Conservation (phyloP, 2,113 vertebrate species). For the Alligator sinensis region DNA sequence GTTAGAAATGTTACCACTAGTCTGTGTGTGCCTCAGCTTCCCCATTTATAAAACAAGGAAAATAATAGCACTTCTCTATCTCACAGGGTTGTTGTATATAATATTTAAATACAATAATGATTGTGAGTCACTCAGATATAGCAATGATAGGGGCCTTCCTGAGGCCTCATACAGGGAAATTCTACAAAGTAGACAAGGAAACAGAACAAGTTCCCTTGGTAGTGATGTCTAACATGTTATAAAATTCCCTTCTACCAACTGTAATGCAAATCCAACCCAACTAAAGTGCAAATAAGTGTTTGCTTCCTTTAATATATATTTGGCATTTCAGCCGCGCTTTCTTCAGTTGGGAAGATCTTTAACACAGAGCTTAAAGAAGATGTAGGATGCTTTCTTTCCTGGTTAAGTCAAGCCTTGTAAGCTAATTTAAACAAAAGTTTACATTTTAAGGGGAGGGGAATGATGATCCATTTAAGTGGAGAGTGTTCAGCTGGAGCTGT, state of each 20-base stretch:
- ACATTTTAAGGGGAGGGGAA: not conserved
- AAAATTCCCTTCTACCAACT: not conserved
- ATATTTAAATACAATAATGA: not conserved
- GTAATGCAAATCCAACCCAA: not conserved
- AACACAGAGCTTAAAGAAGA: conserved; percentile 41
- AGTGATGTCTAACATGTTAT: not conserved
- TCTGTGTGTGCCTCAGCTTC: not conserved
- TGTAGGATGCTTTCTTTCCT: not conserved
- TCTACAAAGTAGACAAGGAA: not conserved
- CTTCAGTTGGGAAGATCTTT: conserved; percentile 12
- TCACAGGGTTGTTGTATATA: fast-evolving
- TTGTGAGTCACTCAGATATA: not conserved
- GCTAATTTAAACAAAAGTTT: conserved; percentile 30
- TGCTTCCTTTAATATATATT: conserved; percentile 23
- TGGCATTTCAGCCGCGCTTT: conserved; percentile 12
- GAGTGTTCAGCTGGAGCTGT: not conserved
- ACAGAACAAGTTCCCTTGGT: fast-evolving
- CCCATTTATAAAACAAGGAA: not conserved
- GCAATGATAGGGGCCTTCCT: not conserved
- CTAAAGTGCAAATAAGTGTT: conserved; percentile 43
- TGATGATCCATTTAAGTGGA: not conserved
- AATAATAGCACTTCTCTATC: fast-evolving
- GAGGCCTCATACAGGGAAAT: no score
- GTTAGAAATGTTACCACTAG: not conserved
- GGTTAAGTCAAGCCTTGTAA: conserved; percentile 11